These are phyloP conservation scores for Heliopora coerulea DNA, from an alignment of 92 coral and sea anemone species.

Conservation along the genomic window DNA sequence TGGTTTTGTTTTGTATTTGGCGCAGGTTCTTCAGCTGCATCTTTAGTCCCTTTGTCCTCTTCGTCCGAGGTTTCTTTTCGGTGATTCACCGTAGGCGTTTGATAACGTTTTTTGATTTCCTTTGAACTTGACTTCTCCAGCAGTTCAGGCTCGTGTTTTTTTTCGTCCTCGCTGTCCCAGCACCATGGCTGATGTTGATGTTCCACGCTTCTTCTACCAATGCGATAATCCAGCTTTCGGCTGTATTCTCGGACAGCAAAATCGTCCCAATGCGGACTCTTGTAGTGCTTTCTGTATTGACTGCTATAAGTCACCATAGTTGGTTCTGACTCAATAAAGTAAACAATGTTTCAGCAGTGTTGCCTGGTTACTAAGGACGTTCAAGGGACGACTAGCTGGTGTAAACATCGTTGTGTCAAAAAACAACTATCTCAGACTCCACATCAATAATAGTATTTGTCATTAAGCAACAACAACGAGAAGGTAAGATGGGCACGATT, in stretches of 20 bases:
- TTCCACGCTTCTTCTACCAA: constrained; percentile 88
- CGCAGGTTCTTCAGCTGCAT: constrained; percentile 8
- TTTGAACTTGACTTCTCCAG: constrained; percentile 39
- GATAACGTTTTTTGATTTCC: neutral
- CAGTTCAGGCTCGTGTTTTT: constrained; percentile 63
- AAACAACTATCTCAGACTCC: too few species aligned
- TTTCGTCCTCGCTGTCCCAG: constrained; percentile 88
- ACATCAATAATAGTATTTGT: too few species aligned
- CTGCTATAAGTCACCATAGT: constrained; percentile 75
- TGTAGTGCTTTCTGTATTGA: constrained; percentile 69
- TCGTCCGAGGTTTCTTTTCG: neutral
- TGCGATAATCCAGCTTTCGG: constrained; percentile 71
- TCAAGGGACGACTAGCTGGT: too few species aligned
- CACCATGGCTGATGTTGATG: constrained; percentile 89
- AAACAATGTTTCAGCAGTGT: neutral
- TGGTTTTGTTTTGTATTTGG: constrained; percentile 11
- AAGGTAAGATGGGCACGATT: too few species aligned
- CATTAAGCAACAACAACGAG: too few species aligned
- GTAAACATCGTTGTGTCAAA: too few species aligned
- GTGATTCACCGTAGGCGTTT: constrained; percentile 1
- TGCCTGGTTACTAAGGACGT: too few species aligned
- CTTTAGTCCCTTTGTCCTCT: constrained; percentile 22
- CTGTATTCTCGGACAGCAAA: constrained; percentile 72
- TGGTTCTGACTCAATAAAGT: neutral
- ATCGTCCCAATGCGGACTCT: constrained; percentile 84